Percentiles rank a stretch among this genome's conserved stretches.
Evolutionary conservation across 2,797 vertebrate species (phyloP).

Genomic region (Ispidina lecontei): DNA sequence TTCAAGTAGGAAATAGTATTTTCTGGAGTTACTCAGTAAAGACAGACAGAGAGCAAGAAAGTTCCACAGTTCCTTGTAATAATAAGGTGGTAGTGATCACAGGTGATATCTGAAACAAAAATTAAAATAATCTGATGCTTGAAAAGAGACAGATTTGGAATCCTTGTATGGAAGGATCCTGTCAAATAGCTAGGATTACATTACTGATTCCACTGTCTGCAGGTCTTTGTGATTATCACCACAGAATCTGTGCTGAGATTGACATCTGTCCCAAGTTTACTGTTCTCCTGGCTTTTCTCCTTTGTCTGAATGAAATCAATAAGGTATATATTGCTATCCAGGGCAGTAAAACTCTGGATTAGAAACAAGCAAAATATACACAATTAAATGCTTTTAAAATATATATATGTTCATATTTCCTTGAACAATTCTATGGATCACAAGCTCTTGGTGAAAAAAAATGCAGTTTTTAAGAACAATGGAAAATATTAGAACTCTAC

Average conservation of each 20-base stretch:
- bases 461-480: not conserved
- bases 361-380: not conserved
- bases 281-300: not conserved
- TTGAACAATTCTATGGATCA: not conserved
- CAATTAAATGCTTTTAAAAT: not conserved
- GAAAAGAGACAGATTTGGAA: not conserved
- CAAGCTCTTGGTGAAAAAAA: not conserved
- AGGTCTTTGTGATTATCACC: not conserved
- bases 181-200: not conserved
- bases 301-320: not conserved
- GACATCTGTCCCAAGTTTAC: not conserved
- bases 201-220: not conserved
- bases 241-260: not conserved
- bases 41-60: not conserved
- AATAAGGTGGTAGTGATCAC: not conserved
- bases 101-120: not conserved
- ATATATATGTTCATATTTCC: not conserved
- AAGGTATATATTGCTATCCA: not conserved
- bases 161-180: not conserved
- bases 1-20: not conserved
- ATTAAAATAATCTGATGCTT: not conserved
- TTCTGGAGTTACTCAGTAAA: not conserved
- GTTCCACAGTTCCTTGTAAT: not conserved
- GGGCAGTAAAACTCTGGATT: not conserved
- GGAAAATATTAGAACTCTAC: not conserved